Base-by-base conservation (phyloP, 2,113 vertebrate species). In the Cyanoderma ruficeps region DNA sequence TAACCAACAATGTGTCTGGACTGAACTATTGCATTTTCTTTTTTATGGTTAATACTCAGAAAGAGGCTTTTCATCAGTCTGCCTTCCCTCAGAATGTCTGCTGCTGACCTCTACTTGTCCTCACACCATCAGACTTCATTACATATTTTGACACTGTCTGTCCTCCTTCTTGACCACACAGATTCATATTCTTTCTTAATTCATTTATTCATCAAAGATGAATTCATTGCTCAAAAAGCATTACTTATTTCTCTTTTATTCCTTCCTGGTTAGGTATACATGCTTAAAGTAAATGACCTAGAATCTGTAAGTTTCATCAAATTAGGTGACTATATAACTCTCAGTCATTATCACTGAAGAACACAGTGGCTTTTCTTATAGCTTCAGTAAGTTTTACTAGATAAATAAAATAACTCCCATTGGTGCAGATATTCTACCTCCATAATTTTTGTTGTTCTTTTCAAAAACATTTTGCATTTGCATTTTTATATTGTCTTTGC, bases 1-100 rank as follows among this genome's bases (percentile, higher is more conserved):
- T 97, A 97, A 87, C 83, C 42, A 91, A 80, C 75, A 88, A 46
- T 84, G 68, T 94, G 80, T 81, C 93, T 95, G 83, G 83, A 76
- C 35, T 78, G 90, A 96, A 82, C 90, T 70, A 94, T 67, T 15
- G 21, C 61, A 91, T 95, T 84, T 90, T 68, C 67, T 91, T 94
- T 96, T 95, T 88, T 83, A 90, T 83, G 2, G 8, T 91, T 94
- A 96, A 89, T 95, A 93, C 76, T 81, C 92, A 70, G 82, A 93
- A 92, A 69, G 53, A 90, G 72, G 49, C 25, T 94, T 95, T 94
- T 59, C 93, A 60, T 95, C 93, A 97, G 64, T 75, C 52, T 93
- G 37, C 28, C 42, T 91, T 24, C n/a, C 24, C 23, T 61, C 83
- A 88, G 46, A 78, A 79, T 69, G 55, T 72, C 90, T 93, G 57